phyloP scores from a whole-genome alignment of 2,113 vertebrate species.

The Erythrocebus patas region DNA sequence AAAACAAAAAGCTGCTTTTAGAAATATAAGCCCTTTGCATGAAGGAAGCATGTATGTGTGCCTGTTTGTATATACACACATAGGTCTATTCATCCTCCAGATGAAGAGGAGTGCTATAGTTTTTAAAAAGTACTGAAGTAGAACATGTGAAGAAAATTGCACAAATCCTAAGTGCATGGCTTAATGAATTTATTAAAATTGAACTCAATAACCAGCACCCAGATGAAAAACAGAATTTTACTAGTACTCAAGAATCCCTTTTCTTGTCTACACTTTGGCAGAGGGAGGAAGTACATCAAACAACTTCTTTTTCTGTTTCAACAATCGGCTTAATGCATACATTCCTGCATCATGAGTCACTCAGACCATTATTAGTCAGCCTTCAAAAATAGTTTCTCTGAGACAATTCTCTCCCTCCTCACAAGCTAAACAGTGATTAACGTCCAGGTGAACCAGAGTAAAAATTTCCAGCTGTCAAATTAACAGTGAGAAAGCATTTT shows the following conservation, averaged over 20 bases:
- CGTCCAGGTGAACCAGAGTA: constrained; percentile 3
- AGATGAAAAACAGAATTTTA: background rate
- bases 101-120: background rate
- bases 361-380: constrained; percentile 21
- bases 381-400: constrained; percentile 42
- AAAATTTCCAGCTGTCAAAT: constrained; percentile 56
- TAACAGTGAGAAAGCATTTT: constrained; percentile 33
- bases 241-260: background rate
- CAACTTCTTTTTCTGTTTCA: background rate
- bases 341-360: background rate
- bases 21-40: background rate
- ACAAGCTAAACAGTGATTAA: constrained; percentile 19
- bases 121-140: background rate
- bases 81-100: background rate
- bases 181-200: background rate
- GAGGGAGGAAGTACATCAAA: background rate
- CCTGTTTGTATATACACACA: fast-evolving
- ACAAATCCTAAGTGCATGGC: background rate
- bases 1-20: background rate
- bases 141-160: background rate
- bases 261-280: background rate
- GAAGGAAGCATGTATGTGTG: background rate
- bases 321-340: background rate
- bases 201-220: background rate
- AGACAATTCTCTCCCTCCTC: background rate